Conservation (phyloP, 2,113 vertebrate genomes). For the Spermophilus dauricus region DNA sequence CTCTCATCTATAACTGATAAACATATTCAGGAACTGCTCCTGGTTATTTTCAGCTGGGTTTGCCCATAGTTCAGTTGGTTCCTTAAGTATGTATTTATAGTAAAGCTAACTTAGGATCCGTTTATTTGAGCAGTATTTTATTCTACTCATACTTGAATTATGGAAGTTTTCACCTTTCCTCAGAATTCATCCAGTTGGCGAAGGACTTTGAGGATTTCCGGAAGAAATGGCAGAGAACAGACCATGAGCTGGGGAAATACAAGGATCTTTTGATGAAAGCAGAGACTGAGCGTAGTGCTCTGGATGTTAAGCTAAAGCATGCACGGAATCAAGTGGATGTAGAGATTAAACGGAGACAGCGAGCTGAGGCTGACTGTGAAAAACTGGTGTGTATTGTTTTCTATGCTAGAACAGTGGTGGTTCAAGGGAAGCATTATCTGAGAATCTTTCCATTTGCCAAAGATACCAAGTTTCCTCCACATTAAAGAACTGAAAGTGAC, state of each 20-base stretch:
- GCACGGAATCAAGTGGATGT: slow-evolving; percentile 98
- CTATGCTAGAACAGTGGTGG: not conserved
- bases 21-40: not conserved
- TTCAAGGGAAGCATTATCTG: not conserved
- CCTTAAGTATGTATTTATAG: not conserved
- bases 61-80: not conserved
- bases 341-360: slow-evolving; percentile 96
- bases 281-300: slow-evolving; percentile 93
- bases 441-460: not conserved
- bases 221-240: slow-evolving; percentile 91
- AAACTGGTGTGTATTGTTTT: slow-evolving; percentile 92
- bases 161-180: slow-evolving; percentile 60
- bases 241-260: slow-evolving; percentile 92
- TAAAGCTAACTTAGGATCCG: not conserved
- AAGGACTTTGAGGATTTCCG: slow-evolving; percentile 95
- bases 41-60: slow-evolving; percentile 68
- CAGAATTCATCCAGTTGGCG: slow-evolving; percentile 96
- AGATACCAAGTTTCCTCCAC: not conserved
- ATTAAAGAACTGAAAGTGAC: slow-evolving; percentile 51
- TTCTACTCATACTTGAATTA: slow-evolving; percentile 61
- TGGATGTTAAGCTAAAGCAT: slow-evolving; percentile 98
- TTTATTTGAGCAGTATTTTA: slow-evolving; percentile 24
- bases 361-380: slow-evolving; percentile 96
- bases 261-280: slow-evolving; percentile 95
- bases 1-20: not conserved